phyloP scores from a whole-genome alignment of 64 coral and sea anemone species.

The Stichodactyla mertensii region DNA sequence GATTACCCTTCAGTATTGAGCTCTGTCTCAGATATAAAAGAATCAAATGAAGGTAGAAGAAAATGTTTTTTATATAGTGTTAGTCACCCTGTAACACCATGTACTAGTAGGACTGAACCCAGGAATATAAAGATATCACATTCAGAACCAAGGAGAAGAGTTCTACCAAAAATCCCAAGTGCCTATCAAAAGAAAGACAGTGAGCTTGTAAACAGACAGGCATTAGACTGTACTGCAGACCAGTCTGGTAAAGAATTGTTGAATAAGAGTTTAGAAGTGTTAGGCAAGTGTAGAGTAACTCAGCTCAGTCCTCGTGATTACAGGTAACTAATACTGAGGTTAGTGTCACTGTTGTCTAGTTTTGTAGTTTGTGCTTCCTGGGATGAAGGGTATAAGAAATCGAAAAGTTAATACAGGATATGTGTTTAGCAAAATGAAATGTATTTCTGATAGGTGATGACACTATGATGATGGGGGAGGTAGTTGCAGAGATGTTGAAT shows the following conservation, averaged over 20 bases:
- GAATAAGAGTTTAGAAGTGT: slow-evolving; percentile 10
- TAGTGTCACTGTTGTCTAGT: neutral
- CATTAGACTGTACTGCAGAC: neutral
- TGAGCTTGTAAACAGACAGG: neutral
- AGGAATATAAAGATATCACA: neutral
- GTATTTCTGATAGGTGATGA: no score
- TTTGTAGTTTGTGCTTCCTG: no score
- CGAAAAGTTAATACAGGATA: no score
- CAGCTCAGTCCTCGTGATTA: neutral
- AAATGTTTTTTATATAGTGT: neutral
- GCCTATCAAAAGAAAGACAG: neutral
- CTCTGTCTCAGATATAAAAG: neutral
- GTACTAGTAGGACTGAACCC: neutral
- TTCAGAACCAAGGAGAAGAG: neutral
- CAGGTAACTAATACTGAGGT: neutral
- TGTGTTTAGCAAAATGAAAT: no score
- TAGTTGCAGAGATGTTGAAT: no score
- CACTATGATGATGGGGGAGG: no score
- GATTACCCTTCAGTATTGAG: neutral
- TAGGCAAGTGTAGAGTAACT: slow-evolving; percentile 1
- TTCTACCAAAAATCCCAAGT: neutral
- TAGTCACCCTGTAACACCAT: neutral
- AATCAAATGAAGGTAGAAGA: neutral
- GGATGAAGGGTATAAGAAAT: no score
- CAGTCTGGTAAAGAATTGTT: slow-evolving; percentile 5